Evolutionary conservation across 2,888 invertebrate species (phyloP).

Genomic region (Apeira syringaria): DNA sequence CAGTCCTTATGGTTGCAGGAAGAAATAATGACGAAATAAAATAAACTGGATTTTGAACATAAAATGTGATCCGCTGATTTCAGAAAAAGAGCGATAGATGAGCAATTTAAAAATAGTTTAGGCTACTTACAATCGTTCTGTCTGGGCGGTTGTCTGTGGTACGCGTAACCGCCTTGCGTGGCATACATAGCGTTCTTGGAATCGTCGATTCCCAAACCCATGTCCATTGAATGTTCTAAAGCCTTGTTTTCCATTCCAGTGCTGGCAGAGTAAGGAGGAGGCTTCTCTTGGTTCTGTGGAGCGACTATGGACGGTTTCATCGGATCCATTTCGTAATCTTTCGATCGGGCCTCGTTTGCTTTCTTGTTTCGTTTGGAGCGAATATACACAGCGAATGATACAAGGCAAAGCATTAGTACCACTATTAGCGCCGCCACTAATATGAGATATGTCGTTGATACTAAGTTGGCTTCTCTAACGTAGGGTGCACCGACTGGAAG

Average conservation of each 20-base stretch:
- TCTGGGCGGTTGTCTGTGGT: slow-evolving; percentile 88
- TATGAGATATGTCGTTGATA: slow-evolving; percentile 90
- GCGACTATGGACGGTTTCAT: slow-evolving; percentile 93
- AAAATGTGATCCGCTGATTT: slow-evolving; percentile 9
- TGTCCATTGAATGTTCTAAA: slow-evolving; percentile 93
- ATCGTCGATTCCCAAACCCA: slow-evolving; percentile 92
- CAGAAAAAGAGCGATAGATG: background rate
- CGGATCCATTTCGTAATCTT: slow-evolving; percentile 96
- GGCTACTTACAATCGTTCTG: slow-evolving; percentile 92
- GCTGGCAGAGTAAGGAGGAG: slow-evolving; percentile 94
- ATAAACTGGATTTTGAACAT: slow-evolving; percentile 25
- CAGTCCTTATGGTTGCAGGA: slow-evolving; percentile 57
- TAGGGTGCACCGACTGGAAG: slow-evolving; percentile 90
- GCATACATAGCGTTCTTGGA: slow-evolving; percentile 93
- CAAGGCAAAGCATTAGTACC: slow-evolving; percentile 88
- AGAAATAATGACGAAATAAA: slow-evolving; percentile 42
- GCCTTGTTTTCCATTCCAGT: slow-evolving; percentile 96
- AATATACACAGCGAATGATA: slow-evolving; percentile 90
- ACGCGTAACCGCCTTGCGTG: slow-evolving; percentile 93
- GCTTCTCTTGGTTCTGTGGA: slow-evolving; percentile 94
- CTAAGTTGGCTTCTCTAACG: slow-evolving; percentile 90
- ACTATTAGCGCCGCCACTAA: slow-evolving; percentile 70
- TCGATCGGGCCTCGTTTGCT: slow-evolving; percentile 91
- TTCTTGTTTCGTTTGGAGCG: slow-evolving; percentile 89
- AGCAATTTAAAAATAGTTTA: slow-evolving; percentile 1